Base-by-base conservation (phyloP, 2,888 invertebrate genomes). In the Nymphalis urticae region DNA sequence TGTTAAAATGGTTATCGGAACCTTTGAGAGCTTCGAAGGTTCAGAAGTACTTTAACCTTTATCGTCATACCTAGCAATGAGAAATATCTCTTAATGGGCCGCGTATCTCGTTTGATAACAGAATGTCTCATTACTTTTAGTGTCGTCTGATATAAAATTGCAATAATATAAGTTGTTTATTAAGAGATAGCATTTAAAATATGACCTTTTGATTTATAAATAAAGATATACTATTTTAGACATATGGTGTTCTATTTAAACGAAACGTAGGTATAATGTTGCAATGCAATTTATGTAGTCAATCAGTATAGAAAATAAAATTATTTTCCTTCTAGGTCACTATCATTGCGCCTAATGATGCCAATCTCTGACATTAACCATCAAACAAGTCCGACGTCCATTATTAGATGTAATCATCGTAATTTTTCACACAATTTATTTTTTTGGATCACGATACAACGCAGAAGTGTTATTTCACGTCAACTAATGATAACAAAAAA, bases 381-480 rank as follows among this genome's bases (percentile, higher is more conserved):
- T 90, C 89, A 88, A 85, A 85, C 85, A 82, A 82, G 84, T 82
- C 82, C 80, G 83, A 68, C 83, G 83, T 82, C 86, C 81, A 85
- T 91, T 90, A 92, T 90, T 91, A 90, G 83, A 86, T 82, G 88
- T 90, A 92, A 92, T 91, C 91, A 90, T 90, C 86, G 89, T 90
- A 90, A 92, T 92, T 92, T 92, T 92, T 92, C 91, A 92, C 92
- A 90, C 91, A 90, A 89, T 92, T 89, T 89, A 85, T 89, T 92
- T 89, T 87, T 88, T 89, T 86, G 82, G 82, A 80, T 81, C 80
- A 80, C 84, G 83, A 80, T 85, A 85, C 84, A 82, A 80, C 78
- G 78, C 81, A 79, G 79, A 81, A 85, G 85, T 85, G 86, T 87
- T 87, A 85, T 86, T 88, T 85, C 85, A 85, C 85, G 87, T 88